Conservation (phyloP, 2,113 vertebrate species). For the Seriola rivoliana region DNA sequence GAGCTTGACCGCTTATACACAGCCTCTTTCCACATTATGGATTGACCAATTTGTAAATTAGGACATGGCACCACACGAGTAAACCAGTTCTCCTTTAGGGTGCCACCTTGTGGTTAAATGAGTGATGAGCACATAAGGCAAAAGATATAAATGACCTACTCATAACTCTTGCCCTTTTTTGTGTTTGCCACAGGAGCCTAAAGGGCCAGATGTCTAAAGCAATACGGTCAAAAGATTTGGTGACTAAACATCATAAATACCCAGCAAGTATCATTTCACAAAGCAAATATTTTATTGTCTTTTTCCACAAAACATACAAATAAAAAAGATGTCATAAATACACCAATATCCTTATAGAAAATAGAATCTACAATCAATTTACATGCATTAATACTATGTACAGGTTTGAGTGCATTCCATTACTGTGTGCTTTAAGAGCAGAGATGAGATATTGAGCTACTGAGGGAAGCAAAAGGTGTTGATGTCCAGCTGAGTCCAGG, state of each 20-base stretch:
- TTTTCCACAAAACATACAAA: constrained; percentile 52
- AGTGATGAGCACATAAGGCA: neutral
- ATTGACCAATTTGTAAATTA: neutral
- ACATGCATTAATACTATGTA: constrained; percentile 78
- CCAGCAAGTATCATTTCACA: neutral
- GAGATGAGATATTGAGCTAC: constrained; percentile 33
- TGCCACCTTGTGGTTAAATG: constrained; percentile 48
- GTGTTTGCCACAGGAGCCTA: neutral
- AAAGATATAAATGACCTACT: neutral
- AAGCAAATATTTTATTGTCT: constrained; percentile 64
- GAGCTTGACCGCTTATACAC: neutral
- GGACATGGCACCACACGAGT: neutral
- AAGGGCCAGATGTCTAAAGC: neutral
- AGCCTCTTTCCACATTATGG: constrained; percentile 4
- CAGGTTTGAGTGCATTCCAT: constrained; percentile 81
- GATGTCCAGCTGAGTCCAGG: constrained; percentile 43
- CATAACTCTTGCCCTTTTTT: neutral
- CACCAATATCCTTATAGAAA: constrained; percentile 65
- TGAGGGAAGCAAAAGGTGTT: constrained; percentile 23
- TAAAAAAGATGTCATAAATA: constrained; percentile 78
- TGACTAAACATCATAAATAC: neutral
- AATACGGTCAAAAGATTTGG: neutral
- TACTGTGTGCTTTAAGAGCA: constrained; percentile 65
- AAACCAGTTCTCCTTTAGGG: neutral
- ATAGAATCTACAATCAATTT: constrained; percentile 76